Percentiles rank a stretch among this genome's conserved stretches.
Evolutionary conservation across 2,797 vertebrate genomes (phyloP).

Genomic region (Myripristis murdjan): DNA sequence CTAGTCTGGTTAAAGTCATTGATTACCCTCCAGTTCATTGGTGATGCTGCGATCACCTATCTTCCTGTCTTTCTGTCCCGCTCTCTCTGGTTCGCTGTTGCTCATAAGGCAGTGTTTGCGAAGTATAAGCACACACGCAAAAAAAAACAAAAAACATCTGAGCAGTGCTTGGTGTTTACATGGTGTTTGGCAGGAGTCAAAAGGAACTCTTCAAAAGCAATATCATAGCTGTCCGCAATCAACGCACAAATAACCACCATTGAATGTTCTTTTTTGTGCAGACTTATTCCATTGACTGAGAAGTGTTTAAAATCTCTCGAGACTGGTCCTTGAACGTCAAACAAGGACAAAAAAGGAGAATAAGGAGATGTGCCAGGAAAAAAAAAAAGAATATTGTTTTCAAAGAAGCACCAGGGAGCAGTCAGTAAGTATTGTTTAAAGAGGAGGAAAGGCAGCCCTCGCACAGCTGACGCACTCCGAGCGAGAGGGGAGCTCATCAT

Average conservation of each 20-base stretch:
- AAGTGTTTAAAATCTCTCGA: slow-evolving; percentile 46
- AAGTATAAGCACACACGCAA: slow-evolving; percentile 40
- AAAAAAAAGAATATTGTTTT: slow-evolving; percentile 46
- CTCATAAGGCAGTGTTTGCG: slow-evolving; percentile 10
- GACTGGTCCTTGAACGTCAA: slow-evolving; percentile 45
- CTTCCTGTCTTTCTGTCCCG: background rate
- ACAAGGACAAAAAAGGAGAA: slow-evolving; percentile 30
- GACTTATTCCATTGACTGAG: slow-evolving; percentile 31
- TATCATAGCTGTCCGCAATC: slow-evolving; percentile 60
- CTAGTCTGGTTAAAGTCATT: slow-evolving; percentile 40
- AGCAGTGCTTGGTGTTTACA: slow-evolving; percentile 58
- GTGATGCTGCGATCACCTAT: background rate
- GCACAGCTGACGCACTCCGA: slow-evolving; percentile 1
- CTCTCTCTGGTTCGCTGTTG: background rate
- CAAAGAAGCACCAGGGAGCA: slow-evolving; percentile 36
- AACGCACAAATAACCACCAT: slow-evolving; percentile 40
- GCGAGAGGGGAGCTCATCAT: slow-evolving; percentile 15
- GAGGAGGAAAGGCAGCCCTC: slow-evolving; percentile 16
- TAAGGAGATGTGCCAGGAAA: slow-evolving; percentile 27
- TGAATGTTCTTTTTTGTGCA: slow-evolving; percentile 34
- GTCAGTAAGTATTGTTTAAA: slow-evolving; percentile 38
- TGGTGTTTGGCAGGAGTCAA: slow-evolving; percentile 61
- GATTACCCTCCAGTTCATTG: slow-evolving; percentile 40
- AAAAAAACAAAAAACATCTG: background rate
- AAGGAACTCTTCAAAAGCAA: slow-evolving; percentile 61